These are phyloP conservation scores for Pandemis heparana DNA, from an alignment of 2,888 invertebrate species.

Conservation along the genomic window DNA sequence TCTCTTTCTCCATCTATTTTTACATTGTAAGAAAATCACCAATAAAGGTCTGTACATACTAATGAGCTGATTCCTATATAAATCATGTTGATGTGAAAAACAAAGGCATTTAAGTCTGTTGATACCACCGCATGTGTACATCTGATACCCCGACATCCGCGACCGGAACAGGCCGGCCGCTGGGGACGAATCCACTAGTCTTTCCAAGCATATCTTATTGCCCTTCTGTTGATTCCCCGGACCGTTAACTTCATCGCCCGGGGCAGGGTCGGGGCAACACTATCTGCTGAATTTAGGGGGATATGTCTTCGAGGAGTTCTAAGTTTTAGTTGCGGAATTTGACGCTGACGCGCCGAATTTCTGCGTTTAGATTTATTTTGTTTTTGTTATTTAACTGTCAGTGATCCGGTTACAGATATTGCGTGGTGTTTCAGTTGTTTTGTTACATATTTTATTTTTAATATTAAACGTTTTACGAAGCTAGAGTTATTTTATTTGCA, in stretches of 20 bases:
- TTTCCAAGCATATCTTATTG: conserved; percentile 86
- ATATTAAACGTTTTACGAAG: too few species aligned
- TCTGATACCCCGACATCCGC: conserved; percentile 59
- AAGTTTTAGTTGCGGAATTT: conserved; percentile 33
- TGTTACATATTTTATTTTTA: too few species aligned
- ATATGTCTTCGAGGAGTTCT: conserved; percentile 48
- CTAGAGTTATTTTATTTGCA: too few species aligned
- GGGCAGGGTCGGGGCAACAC: conserved; percentile 61
- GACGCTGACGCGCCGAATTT: conserved; percentile 8
- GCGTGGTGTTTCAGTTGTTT: background rate
- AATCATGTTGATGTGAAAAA: background rate
- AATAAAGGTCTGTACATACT: too few species aligned
- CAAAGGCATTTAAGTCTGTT: background rate
- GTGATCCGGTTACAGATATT: background rate
- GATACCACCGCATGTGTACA: background rate
- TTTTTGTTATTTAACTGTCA: background rate
- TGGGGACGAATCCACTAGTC: conserved; percentile 80
- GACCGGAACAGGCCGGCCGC: conserved; percentile 68
- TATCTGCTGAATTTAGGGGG: conserved; percentile 53
- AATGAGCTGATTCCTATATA: too few species aligned
- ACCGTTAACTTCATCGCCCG: conserved; percentile 84
- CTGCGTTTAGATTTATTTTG: background rate
- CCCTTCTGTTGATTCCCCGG: conserved; percentile 84
- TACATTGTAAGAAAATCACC: too few species aligned
- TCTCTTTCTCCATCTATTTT: too few species aligned